Base-by-base conservation (phyloP, 2,888 invertebrate species). In the Eretmocerus hayati region DNA sequence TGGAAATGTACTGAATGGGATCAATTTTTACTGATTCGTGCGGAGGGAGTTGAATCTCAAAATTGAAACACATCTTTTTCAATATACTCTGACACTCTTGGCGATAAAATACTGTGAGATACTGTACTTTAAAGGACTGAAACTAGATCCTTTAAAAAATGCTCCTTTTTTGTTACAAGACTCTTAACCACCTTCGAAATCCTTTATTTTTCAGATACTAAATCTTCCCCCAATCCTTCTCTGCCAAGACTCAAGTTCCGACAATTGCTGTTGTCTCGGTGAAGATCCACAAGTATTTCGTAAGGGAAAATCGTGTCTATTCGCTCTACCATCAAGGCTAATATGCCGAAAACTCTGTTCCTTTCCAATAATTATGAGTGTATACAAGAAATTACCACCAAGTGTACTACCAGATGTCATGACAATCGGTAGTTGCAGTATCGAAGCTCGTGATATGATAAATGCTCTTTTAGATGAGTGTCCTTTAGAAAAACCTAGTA, bases 271-370 rank as follows among this genome's bases (percentile, higher is more conserved):
- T 30, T 74, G 75, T 52, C 49, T 61, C 5, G 67, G 68, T 9
- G 72, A 71, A 38, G 74, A 72, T 47, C 63, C 72, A 1, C 77
- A 75, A 59, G 66, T 73, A 1, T 77, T 81, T 48, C 80, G 79
- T 61, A 81, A 74, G 56, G 83, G 83, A 21, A 83, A 83, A 65
- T 83, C 83, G 1, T 83, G 83, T 57, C 69, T 84, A n/a, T 84
- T 84, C 61, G 81, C 81, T 0, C 65, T 84, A 4, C 77, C 79
- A 21, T 74, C 77, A 36, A 57, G 64, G 6, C 77, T 80, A 23
- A 77, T 82, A 1, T 61, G 62, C n/a, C 67, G 72, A 36, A 78
- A 79, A 1, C 67, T 78, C 60, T 67, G 67, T 46, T 74, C 74
- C 38, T 83, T 82, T 58, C 79, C 80, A 2, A 64, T 84, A 3